A percentile compares a stretch with the other conserved stretches of the same genome.
These are phyloP conservation scores for Channa maculata DNA, from an alignment of 2,113 vertebrate species.

Conservation along the genomic window DNA sequence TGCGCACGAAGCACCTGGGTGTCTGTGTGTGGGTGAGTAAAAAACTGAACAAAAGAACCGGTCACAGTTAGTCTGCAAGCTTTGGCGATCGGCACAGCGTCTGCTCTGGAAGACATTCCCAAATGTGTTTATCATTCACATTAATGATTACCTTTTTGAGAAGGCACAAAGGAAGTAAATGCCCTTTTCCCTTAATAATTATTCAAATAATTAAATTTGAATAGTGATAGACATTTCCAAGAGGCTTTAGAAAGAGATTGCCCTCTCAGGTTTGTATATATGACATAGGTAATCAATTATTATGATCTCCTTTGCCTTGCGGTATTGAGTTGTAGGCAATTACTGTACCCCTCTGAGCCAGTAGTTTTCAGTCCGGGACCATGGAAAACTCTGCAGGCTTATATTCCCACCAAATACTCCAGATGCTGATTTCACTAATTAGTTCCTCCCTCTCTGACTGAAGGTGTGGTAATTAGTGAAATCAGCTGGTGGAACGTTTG, in stretches of 20 bases:
- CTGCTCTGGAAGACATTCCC: constrained; percentile 5
- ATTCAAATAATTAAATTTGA: constrained; percentile 55
- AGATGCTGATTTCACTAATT: constrained; percentile 55
- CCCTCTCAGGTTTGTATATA: constrained; percentile 30
- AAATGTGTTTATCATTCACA: constrained; percentile 43
- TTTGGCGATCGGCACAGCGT: constrained; percentile 11
- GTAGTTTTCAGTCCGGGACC: constrained; percentile 16
- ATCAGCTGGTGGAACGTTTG: constrained; percentile 42
- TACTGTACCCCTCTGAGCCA: constrained; percentile 25
- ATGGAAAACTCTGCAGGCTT: constrained; percentile 13
- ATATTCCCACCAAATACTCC: constrained; percentile 39
- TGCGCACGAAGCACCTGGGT: constrained; percentile 45
- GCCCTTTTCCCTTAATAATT: constrained; percentile 33
- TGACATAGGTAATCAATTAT: constrained; percentile 57
- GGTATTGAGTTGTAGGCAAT: constrained; percentile 57
- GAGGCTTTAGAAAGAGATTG: constrained; percentile 26
- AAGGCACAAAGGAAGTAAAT: constrained; percentile 32
- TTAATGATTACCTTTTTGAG: constrained; percentile 48
- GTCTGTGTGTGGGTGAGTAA: constrained; percentile 32
- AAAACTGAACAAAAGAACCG: constrained; percentile 18
- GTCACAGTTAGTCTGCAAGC: constrained; percentile 10
- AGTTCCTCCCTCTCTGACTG: constrained; percentile 41
- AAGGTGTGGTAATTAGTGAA: constrained; percentile 61
- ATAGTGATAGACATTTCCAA: constrained; percentile 33
- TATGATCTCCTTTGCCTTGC: constrained; percentile 49